Percentiles rank a stretch among this genome's conserved stretches.
Conservation (phyloP, 1,140 invertebrate species). For the Laodelphax striatellus region DNA sequence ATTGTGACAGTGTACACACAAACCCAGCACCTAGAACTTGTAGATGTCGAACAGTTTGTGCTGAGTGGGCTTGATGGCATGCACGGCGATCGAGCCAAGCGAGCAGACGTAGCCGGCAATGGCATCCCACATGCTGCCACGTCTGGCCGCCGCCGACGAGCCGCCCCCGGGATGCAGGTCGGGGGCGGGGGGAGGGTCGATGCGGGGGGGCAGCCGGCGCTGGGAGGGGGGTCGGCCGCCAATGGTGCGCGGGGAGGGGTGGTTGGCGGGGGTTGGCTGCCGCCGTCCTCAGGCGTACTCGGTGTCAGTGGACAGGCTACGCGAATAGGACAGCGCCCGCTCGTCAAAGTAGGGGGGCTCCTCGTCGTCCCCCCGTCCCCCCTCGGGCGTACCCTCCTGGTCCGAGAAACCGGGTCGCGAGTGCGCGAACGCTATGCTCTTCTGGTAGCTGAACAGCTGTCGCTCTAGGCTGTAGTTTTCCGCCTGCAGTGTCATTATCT, state of each 20-base stretch:
- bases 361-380: conserved; percentile 23
- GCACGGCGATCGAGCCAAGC: conserved; percentile 17
- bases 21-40: neutral
- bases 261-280: neutral
- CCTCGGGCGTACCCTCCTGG: conserved; percentile 33
- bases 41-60: conserved; percentile 14
- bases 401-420: conserved; percentile 38
- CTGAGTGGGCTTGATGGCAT: conserved; percentile 19
- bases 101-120: conserved; percentile 18
- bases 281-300: conserved; percentile 52
- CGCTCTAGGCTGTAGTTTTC: conserved; percentile 79
- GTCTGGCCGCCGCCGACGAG: neutral
- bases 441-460: conserved; percentile 78
- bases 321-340: conserved; percentile 35
- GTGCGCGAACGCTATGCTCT: conserved; percentile 67
- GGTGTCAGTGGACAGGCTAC: conserved; percentile 54
- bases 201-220: conserved; percentile 7
- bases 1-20: too few species aligned
- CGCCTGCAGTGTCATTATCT: conserved; percentile 68
- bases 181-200: neutral
- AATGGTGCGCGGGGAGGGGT: conserved; percentile 4
- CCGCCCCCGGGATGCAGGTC: neutral
- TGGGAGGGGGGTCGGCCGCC: neutral
- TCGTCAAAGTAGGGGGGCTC: conserved; percentile 26
- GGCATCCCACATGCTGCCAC: conserved; percentile 15